Evolutionary conservation across 2,113 vertebrate species (phyloP).

Genomic region (Microtus montanus): DNA sequence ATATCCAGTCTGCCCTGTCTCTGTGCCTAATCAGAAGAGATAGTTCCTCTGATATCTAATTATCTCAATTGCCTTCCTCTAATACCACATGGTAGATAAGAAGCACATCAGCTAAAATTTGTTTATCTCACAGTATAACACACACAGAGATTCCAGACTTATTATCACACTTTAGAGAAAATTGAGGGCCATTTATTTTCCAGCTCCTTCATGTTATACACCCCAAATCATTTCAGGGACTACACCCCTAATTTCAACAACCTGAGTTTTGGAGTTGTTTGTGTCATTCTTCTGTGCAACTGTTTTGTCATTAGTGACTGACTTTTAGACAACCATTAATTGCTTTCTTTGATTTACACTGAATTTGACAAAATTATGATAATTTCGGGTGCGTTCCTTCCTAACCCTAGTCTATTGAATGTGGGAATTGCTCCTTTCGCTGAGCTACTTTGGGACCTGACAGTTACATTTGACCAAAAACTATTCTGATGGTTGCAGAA

Average conservation of each 20-base stretch:
- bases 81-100: constrained; percentile 66
- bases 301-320: constrained; percentile 54
- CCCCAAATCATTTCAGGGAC: constrained; percentile 67
- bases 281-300: neutral
- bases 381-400: constrained; percentile 81
- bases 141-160: neutral
- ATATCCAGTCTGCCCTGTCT: neutral
- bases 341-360: constrained; percentile 72
- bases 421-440: constrained; percentile 76
- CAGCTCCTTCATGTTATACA: constrained; percentile 58
- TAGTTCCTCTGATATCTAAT: constrained; percentile 70
- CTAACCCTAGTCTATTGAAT: constrained; percentile 78
- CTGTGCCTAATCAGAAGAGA: constrained; percentile 64
- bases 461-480: constrained; percentile 78
- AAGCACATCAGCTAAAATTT: constrained; percentile 59
- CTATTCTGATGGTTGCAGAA: constrained; percentile 82
- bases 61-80: constrained; percentile 74
- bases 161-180: constrained; percentile 7
- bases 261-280: constrained; percentile 49
- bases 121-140: neutral
- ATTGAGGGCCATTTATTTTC: constrained; percentile 52
- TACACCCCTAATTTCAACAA: constrained; percentile 55
- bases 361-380: constrained; percentile 78
- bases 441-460: constrained; percentile 72
- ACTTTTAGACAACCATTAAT: constrained; percentile 67